These are phyloP conservation scores for Antedon mediterranea DNA, from an alignment of 53 echinoderm and acorn worm genomes.

Conservation along the genomic window DNA sequence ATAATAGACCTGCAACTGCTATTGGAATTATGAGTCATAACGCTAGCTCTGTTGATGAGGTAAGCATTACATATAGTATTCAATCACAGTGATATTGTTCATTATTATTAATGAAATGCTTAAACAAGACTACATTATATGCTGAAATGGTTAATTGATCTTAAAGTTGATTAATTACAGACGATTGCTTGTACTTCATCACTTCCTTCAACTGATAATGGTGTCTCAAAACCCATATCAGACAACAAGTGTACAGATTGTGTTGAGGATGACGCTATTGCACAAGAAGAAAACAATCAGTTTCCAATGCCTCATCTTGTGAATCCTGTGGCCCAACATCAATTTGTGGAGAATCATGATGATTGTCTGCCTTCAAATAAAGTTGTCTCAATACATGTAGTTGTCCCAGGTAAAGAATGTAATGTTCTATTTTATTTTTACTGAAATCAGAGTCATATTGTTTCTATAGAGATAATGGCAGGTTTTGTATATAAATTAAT, in stretches of 20 bases:
- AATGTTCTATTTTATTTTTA: too few relatives aligned
- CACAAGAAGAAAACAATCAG: background rate
- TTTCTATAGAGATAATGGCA: too few relatives aligned
- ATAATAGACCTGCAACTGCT: background rate
- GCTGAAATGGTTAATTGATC: too few relatives aligned
- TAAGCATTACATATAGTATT: background rate
- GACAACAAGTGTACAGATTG: background rate
- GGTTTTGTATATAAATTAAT: too few relatives aligned
- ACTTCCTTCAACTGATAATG: background rate
- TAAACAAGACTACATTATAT: too few relatives aligned
- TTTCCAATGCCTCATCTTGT: conserved; percentile 29
- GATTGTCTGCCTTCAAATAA: conserved; percentile 43
- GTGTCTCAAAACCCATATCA: background rate
- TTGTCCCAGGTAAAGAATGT: conserved; percentile 47
- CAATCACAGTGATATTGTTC: too few relatives aligned
- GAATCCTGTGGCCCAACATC: conserved; percentile 38
- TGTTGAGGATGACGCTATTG: background rate
- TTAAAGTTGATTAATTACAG: background rate
- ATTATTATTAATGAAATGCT: too few relatives aligned
- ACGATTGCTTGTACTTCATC: background rate
- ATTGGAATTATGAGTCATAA: background rate
- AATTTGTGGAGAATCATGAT: conserved; percentile 47
- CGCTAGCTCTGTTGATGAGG: background rate
- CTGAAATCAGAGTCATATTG: too few relatives aligned
- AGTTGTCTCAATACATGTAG: conserved; percentile 43